Conservation (phyloP, 2,797 vertebrate genomes). For the Poecilia velifera region DNA sequence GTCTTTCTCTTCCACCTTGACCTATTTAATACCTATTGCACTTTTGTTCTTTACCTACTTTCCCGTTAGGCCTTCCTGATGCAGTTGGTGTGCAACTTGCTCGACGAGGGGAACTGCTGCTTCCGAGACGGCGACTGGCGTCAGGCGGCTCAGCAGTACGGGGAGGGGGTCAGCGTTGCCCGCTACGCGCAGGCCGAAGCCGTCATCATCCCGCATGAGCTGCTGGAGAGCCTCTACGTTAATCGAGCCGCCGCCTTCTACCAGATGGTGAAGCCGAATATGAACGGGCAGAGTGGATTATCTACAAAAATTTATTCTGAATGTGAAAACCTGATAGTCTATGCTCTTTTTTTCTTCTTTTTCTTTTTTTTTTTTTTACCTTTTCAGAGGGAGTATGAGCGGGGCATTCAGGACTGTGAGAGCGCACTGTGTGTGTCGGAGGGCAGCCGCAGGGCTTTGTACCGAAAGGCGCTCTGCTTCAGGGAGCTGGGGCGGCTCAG, state of each 20-base stretch:
- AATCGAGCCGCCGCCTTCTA: constrained; percentile 95
- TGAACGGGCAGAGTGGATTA: background rate
- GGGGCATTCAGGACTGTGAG: constrained; percentile 93
- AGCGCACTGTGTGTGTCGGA: constrained; percentile 83
- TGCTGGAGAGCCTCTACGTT: constrained; percentile 93
- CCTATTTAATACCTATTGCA: background rate
- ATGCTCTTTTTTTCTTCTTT: background rate
- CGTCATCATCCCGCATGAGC: constrained; percentile 88
- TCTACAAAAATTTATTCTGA: background rate
- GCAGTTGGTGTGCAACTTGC: constrained; percentile 93
- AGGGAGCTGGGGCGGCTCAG: constrained; percentile 90
- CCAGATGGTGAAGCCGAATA: constrained; percentile 84
- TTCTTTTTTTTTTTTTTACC: background rate
- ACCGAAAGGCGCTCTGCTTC: constrained; percentile 91
- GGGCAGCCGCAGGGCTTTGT: constrained; percentile 91
- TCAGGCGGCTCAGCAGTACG: constrained; percentile 89
- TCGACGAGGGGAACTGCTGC: constrained; percentile 93
- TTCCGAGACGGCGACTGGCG: constrained; percentile 92
- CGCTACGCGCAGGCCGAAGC: constrained; percentile 95
- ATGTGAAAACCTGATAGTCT: background rate
- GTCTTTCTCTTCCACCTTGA: no score
- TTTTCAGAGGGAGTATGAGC: constrained; percentile 89
- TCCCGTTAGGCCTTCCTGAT: constrained; percentile 88
- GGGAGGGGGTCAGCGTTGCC: constrained; percentile 93
- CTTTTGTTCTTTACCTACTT: background rate